phyloP scores from a whole-genome alignment of 2,888 invertebrate species.

The Agriopis aurantiaria region DNA sequence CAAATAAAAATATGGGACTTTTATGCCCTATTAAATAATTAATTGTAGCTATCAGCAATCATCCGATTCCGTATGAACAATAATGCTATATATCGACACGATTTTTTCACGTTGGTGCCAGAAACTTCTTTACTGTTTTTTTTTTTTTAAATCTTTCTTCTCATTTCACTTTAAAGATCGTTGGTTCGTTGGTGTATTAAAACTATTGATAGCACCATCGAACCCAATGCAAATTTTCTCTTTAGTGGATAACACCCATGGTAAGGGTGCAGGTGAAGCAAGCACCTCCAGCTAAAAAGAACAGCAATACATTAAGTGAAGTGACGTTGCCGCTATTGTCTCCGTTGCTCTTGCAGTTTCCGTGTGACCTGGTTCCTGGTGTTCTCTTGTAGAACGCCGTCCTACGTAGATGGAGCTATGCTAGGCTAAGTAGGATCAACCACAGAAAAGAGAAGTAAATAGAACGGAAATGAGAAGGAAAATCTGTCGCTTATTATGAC shows the following conservation, averaged over 20 bases:
- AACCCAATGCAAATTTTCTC: neutral
- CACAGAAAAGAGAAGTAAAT: no score
- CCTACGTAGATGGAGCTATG: conserved; percentile 1
- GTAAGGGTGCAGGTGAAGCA: conserved; percentile 32
- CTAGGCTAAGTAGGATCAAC: neutral
- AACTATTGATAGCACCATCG: neutral
- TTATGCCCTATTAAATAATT: no score
- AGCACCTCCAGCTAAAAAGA: conserved; percentile 47
- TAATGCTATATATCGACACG: no score
- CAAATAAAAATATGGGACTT: no score
- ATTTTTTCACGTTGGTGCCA: no score
- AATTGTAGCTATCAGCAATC: no score
- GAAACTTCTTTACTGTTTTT: no score
- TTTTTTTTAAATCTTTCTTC: no score
- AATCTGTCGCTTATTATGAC: no score
- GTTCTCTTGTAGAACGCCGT: conserved; percentile 12
- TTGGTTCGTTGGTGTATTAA: neutral
- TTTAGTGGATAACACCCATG: neutral
- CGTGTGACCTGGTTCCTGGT: conserved; percentile 59
- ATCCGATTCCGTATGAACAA: no score
- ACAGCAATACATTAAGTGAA: conserved; percentile 64
- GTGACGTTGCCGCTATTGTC: conserved; percentile 51
- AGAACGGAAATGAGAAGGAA: no score
- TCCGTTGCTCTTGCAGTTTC: conserved; percentile 53
- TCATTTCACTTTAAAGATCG: no score